A percentile compares a stretch with the other conserved stretches of the same genome.
phyloP scores from a whole-genome alignment of 2,888 invertebrate genomes.

The Linnaemya tessellans region DNA sequence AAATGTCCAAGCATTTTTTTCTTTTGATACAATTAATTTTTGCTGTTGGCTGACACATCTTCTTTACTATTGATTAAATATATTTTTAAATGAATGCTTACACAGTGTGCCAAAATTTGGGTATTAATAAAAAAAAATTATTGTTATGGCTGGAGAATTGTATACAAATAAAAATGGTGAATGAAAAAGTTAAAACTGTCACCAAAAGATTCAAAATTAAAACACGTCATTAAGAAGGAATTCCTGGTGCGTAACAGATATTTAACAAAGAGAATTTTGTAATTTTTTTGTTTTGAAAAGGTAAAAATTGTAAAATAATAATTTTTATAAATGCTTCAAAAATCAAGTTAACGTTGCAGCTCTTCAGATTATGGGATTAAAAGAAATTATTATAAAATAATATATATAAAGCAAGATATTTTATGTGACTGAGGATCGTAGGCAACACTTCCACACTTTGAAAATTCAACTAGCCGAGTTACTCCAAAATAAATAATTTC shows the following conservation, averaged over 20 bases:
- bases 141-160: slow-evolving; percentile 44
- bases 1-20: slow-evolving; percentile 10
- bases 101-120: slow-evolving; percentile 58
- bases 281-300: slow-evolving; percentile 3
- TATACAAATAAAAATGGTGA: not conserved
- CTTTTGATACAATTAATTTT: slow-evolving; percentile 33
- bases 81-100: slow-evolving; percentile 65
- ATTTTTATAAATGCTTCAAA: too few relatives aligned
- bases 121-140: slow-evolving; percentile 64
- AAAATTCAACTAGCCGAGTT: too few relatives aligned
- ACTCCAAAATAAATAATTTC: too few relatives aligned
- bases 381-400: too few relatives aligned
- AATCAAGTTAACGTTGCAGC: too few relatives aligned
- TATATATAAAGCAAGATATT: too few relatives aligned
- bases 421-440: too few relatives aligned
- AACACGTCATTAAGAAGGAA: slow-evolving; percentile 51
- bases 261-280: slow-evolving; percentile 15
- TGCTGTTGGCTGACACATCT: slow-evolving; percentile 43
- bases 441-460: too few relatives aligned
- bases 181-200: slow-evolving; percentile 37
- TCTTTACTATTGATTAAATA: slow-evolving; percentile 62
- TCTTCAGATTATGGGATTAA: too few relatives aligned
- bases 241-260: slow-evolving; percentile 44
- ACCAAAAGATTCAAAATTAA: slow-evolving; percentile 30
- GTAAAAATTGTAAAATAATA: not conserved